These are phyloP conservation scores for Morone chrysops DNA, from an alignment of 2,113 vertebrate species.

Conservation along the genomic window DNA sequence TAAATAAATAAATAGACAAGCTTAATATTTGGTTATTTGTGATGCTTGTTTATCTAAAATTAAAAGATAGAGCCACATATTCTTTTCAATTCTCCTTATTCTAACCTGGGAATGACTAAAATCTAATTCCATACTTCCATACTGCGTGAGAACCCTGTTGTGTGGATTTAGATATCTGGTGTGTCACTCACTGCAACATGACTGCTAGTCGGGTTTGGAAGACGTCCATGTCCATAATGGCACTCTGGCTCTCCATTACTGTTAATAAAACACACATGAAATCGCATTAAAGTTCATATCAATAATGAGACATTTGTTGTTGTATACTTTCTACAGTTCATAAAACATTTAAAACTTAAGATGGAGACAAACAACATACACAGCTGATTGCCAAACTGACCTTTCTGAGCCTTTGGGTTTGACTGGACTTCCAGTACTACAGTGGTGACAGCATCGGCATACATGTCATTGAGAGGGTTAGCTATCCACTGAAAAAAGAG, in stretches of 20 bases:
- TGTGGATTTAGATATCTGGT: background rate
- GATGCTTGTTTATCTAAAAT: too few species aligned
- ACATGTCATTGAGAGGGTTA: conserved; percentile 98
- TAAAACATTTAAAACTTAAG: background rate
- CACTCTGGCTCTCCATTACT: conserved; percentile 86
- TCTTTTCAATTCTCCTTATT: too few species aligned
- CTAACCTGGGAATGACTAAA: too few species aligned
- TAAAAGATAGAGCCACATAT: too few species aligned
- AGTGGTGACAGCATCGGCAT: conserved; percentile 95
- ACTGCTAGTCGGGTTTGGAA: conserved; percentile 88
- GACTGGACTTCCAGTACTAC: conserved; percentile 98
- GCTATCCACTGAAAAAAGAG: conserved; percentile 90
- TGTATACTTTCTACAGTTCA: background rate
- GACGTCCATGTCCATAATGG: conserved; percentile 88
- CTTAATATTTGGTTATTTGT: too few species aligned
- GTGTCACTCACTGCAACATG: conserved; percentile 92
- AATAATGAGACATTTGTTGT: background rate
- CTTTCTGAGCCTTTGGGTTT: conserved; percentile 94
- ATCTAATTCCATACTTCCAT: too few species aligned
- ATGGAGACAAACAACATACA: background rate
- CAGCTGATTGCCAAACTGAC: conserved; percentile 31
- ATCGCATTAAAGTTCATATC: background rate
- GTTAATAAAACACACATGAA: conserved; percentile 26
- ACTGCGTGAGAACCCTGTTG: too few species aligned
- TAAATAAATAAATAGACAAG: too few species aligned